These are phyloP conservation scores for Dinoponera quadriceps DNA, from an alignment of 1,140 invertebrate genomes.

Conservation along the genomic window DNA sequence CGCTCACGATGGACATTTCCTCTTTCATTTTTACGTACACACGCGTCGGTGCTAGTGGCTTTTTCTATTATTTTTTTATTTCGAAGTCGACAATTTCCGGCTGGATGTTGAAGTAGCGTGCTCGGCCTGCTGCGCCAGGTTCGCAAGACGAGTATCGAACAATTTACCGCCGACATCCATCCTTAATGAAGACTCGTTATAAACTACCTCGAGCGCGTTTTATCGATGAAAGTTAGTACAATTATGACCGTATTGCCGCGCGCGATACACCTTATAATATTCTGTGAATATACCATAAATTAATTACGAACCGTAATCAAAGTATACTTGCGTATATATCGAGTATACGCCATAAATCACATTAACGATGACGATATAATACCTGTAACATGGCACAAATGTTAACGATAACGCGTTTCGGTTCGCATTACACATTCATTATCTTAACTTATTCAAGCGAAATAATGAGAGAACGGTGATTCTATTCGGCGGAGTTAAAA, in stretches of 20 bases:
- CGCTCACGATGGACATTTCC: constrained; percentile 25
- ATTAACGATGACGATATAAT: constrained; percentile 43
- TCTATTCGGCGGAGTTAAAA: constrained; percentile 16
- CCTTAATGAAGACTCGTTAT: constrained; percentile 22
- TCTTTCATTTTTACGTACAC: not conserved
- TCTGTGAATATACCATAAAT: constrained; percentile 16
- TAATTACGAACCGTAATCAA: constrained; percentile 49
- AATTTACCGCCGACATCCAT: not conserved
- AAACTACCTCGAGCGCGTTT: constrained; percentile 2
- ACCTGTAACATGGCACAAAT: constrained; percentile 14
- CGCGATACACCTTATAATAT: constrained; percentile 16
- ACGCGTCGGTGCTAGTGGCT: not conserved
- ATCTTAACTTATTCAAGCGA: constrained; percentile 39
- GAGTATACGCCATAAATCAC: constrained; percentile 16
- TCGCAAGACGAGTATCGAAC: constrained; percentile 6
- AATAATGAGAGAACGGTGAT: constrained; percentile 36
- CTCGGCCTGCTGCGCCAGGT: not conserved
- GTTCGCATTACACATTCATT: constrained; percentile 13
- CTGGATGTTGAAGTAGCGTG: not conserved
- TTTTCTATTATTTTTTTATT: not conserved
- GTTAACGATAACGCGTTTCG: constrained; percentile 21
- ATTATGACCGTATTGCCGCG: constrained; percentile 28
- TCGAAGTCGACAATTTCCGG: constrained; percentile 25
- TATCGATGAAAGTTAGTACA: constrained; percentile 41
- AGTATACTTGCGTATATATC: constrained; percentile 20